phyloP scores from a whole-genome alignment of 2,797 vertebrate species.

The Psittacula derbiana region DNA sequence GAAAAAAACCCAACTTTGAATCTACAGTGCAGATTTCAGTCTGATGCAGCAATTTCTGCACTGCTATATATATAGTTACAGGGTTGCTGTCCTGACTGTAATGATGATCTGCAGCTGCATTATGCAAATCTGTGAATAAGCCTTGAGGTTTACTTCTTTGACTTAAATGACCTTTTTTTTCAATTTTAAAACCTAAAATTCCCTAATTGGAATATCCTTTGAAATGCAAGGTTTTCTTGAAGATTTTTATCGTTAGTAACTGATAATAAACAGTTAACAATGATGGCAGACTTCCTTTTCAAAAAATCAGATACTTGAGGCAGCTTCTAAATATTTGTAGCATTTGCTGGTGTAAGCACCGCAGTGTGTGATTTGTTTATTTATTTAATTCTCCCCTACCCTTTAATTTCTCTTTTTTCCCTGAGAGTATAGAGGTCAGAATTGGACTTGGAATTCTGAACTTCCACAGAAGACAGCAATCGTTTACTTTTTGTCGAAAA shows the following conservation, averaged over 20 bases:
- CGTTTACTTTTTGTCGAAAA: not conserved
- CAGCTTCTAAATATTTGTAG: not conserved
- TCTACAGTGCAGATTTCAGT: not conserved
- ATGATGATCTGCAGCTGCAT: not conserved
- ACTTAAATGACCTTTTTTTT: not conserved
- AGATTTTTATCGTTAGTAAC: not conserved
- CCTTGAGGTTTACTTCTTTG: not conserved
- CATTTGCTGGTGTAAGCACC: not conserved
- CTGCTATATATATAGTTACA: not conserved
- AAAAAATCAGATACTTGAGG: not conserved
- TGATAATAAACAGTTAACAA: not conserved
- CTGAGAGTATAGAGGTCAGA: not conserved
- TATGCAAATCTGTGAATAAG: not conserved
- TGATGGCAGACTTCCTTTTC: not conserved
- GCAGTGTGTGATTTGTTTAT: not conserved
- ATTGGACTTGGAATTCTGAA: not conserved
- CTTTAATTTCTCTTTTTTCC: not conserved
- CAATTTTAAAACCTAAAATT: not conserved
- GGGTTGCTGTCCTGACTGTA: not conserved
- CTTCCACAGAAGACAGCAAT: not conserved
- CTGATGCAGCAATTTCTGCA: not conserved
- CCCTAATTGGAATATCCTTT: not conserved
- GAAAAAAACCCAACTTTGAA: accelerated
- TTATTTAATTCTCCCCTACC: not conserved
- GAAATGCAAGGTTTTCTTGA: not conserved